phyloP scores from a whole-genome alignment of 2,797 vertebrate genomes.

The Myioborus melanocephalus region DNA sequence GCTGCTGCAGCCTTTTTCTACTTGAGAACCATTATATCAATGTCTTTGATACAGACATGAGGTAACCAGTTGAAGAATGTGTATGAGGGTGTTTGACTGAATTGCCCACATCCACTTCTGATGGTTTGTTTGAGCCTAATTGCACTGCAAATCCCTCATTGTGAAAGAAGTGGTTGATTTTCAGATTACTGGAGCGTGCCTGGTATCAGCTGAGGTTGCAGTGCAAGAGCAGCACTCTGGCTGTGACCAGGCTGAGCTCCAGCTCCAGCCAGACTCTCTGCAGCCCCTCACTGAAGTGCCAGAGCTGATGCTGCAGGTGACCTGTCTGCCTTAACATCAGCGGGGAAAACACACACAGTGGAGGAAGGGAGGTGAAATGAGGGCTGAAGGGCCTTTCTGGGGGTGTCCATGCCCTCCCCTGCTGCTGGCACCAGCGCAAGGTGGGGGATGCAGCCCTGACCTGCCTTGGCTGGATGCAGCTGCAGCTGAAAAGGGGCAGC shows the following conservation, averaged over 20 bases:
- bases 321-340: background rate
- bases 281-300: background rate
- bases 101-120: background rate
- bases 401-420: background rate
- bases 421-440: background rate
- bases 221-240: background rate
- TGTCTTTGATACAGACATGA: background rate
- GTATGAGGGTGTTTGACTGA: fast-evolving
- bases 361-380: background rate
- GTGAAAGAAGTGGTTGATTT: conserved; percentile 1
- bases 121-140: background rate
- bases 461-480: background rate
- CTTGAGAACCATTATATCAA: background rate
- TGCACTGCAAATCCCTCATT: background rate
- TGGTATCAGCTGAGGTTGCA: background rate
- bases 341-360: background rate
- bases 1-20: background rate
- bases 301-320: background rate
- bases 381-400: background rate
- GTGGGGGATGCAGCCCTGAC: background rate
- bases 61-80: background rate
- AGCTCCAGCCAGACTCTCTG: background rate
- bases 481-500: background rate
- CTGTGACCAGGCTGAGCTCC: background rate
- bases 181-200: background rate